phyloP scores from a whole-genome alignment of 2,797 vertebrate genomes.

The Manis crassicaudata region DNA sequence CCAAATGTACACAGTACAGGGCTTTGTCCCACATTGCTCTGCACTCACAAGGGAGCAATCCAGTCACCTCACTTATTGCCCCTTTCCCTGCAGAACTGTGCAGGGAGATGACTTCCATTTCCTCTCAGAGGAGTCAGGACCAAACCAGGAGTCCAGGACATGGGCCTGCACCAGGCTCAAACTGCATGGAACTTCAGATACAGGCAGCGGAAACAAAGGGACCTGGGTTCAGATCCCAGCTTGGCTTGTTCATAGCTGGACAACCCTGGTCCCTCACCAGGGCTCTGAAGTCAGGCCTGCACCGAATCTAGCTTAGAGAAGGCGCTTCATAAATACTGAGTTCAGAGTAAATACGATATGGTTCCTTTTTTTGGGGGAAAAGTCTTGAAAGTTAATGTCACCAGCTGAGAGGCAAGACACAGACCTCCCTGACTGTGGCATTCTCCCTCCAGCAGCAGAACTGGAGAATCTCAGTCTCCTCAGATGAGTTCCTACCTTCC shows the following conservation, averaged over 20 bases:
- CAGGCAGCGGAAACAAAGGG: not conserved
- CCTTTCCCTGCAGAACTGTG: not conserved
- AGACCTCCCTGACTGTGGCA: not conserved
- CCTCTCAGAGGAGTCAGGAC: not conserved
- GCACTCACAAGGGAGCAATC: not conserved
- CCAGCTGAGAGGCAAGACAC: not conserved
- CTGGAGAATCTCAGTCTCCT: not conserved
- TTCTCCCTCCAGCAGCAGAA: not conserved
- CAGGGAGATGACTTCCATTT: not conserved
- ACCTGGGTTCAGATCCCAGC: not conserved
- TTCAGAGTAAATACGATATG: too few species aligned
- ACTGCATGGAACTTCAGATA: not conserved
- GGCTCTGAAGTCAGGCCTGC: not conserved
- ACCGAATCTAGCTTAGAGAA: accelerated
- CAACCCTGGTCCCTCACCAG: not conserved
- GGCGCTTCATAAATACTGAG: not conserved
- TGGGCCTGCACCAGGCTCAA: not conserved
- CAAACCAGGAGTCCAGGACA: too few species aligned
- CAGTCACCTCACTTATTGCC: accelerated
- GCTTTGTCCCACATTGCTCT: not conserved
- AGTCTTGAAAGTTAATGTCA: not conserved
- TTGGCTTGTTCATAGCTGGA: not conserved
- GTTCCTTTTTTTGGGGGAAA: not conserved
- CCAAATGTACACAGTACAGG: accelerated
- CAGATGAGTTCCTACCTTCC: not conserved